Conservation (phyloP, 2,797 vertebrate genomes). For the Poecilia gillii region DNA sequence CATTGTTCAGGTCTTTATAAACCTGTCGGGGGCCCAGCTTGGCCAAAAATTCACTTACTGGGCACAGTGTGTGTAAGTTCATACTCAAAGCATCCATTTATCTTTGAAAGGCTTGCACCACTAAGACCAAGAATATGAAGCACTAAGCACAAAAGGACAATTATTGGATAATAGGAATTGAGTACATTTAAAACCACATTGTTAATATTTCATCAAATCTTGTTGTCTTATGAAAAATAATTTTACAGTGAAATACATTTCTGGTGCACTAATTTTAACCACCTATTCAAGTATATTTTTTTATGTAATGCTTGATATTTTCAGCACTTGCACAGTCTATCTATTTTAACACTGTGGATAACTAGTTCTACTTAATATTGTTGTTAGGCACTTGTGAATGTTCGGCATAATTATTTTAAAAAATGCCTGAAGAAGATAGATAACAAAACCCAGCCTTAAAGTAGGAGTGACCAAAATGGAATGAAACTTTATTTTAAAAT, state of each 20-base stretch:
- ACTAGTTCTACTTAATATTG: background rate
- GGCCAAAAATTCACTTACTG: constrained; percentile 8
- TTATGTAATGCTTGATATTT: background rate
- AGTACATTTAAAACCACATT: background rate
- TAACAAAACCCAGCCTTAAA: background rate
- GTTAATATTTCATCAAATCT: background rate
- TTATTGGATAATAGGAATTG: background rate
- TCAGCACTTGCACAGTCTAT: background rate
- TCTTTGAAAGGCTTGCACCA: constrained; percentile 4
- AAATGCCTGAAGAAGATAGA: background rate
- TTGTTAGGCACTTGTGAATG: background rate
- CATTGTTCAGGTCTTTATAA: constrained; percentile 40
- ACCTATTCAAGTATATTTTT: background rate
- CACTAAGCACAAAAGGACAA: background rate
- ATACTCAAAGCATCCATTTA: background rate
- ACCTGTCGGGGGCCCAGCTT: constrained; percentile 30
- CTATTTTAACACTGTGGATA: background rate
- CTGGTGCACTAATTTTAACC: background rate
- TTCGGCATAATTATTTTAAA: background rate
- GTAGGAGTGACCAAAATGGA: background rate
- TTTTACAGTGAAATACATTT: background rate
- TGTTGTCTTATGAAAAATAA: background rate
- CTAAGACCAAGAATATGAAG: background rate
- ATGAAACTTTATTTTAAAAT: background rate
- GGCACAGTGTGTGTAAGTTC: background rate